Evolutionary conservation across 2,888 invertebrate species (phyloP).

Genomic region (Neoitamus cyanurus): DNA sequence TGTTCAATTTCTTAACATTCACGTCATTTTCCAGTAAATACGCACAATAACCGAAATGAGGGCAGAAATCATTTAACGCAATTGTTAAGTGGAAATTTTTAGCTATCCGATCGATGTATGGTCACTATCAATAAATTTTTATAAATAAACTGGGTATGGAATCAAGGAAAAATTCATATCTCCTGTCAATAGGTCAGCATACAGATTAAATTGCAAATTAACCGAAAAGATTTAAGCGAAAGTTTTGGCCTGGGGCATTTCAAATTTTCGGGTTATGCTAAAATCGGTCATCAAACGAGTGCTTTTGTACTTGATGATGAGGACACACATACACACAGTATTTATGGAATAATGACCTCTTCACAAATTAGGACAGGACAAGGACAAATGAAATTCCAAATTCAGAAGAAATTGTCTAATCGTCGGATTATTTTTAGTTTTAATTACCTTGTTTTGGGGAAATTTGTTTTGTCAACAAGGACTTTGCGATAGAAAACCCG

Average conservation of each 20-base stretch:
- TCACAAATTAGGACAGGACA: not conserved
- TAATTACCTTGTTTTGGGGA: not conserved
- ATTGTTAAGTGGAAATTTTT: not conserved
- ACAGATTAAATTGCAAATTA: not conserved
- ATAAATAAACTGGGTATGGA: not conserved
- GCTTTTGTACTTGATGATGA: not conserved
- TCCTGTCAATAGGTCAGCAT: not conserved
- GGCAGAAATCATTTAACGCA: not conserved
- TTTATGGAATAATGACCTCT: not conserved
- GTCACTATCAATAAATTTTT: not conserved
- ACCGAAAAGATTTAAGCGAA: not conserved
- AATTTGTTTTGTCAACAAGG: not conserved
- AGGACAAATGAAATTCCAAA: not conserved
- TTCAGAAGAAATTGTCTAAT: not conserved
- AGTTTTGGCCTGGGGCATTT: not conserved
- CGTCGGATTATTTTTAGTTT: not conserved
- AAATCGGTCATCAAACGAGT: not conserved
- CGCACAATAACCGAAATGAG: not conserved
- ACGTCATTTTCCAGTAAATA: not conserved
- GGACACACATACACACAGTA: not conserved
- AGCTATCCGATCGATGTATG: not conserved
- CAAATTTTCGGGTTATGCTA: not conserved
- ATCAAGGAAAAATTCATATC: not conserved
- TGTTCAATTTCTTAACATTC: not conserved
- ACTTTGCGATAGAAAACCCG: no score